Percentiles rank a stretch among this genome's conserved stretches.
Conservation (phyloP, 2,888 invertebrate genomes). For the Anticlea derivata region DNA sequence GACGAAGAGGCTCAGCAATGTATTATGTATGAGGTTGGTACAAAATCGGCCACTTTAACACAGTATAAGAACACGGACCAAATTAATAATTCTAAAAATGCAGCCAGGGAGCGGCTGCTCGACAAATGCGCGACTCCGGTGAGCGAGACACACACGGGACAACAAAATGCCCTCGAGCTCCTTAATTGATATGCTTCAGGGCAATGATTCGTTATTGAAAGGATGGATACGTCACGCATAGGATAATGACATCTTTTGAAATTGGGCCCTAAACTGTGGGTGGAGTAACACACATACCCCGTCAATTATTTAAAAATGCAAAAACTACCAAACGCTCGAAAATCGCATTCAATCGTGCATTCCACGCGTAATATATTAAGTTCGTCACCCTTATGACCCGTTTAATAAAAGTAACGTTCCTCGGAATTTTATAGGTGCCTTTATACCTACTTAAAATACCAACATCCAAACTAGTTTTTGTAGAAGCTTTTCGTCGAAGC, state of each 20-base stretch:
- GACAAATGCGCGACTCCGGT: constrained; percentile 61
- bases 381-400: constrained; percentile 27
- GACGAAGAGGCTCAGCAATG: constrained; percentile 57
- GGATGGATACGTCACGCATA: constrained; percentile 23
- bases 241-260: constrained; percentile 9
- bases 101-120: constrained; percentile 59
- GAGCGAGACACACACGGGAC: constrained; percentile 45
- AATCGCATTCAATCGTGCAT: constrained; percentile 7
- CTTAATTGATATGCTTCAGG: constrained; percentile 45
- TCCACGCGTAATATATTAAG: constrained; percentile 14
- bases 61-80: constrained; percentile 73
- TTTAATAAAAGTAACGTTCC: constrained; percentile 26
- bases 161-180: constrained; percentile 54
- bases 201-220: constrained; percentile 33
- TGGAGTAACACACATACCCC: not conserved
- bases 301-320: constrained; percentile 2
- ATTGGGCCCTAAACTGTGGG: constrained; percentile 5
- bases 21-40: constrained; percentile 75
- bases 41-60: constrained; percentile 75
- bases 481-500: constrained; percentile 33
- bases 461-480: constrained; percentile 32
- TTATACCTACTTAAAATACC: constrained; percentile 31
- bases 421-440: constrained; percentile 24
- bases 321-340: constrained; percentile 8
- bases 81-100: constrained; percentile 83